Percentiles rank a stretch among this genome's conserved stretches.
Conservation (phyloP, 2,888 invertebrate genomes). For the Alentia gelatinosa region DNA sequence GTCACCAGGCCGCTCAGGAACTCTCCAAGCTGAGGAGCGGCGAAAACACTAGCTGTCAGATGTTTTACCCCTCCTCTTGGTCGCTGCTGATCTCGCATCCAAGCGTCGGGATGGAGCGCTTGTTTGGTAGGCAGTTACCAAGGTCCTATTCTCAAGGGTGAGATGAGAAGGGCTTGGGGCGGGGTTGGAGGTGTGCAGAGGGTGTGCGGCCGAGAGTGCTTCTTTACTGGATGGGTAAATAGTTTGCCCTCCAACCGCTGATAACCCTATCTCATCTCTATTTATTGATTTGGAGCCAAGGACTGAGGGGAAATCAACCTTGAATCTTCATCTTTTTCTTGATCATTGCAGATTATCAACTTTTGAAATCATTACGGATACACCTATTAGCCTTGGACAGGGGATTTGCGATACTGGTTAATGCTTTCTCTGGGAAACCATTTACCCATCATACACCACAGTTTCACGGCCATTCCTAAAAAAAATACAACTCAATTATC, state of each 20-base stretch:
- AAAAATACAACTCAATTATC: too few species aligned
- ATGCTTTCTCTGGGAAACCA: background rate
- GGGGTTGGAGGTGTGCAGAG: background rate
- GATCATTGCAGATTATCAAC: background rate
- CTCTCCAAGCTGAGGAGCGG: background rate
- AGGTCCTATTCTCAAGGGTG: background rate
- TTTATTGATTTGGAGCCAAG: background rate
- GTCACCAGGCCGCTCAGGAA: background rate
- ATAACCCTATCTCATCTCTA: background rate
- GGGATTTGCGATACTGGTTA: background rate
- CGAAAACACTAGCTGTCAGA: background rate
- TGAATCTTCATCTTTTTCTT: background rate
- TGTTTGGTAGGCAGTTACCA: background rate
- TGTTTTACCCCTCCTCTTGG: background rate
- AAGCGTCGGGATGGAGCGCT: background rate
- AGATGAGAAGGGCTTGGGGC: background rate
- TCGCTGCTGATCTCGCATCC: background rate
- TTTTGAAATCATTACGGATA: background rate
- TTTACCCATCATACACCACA: too few species aligned
- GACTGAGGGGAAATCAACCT: background rate
- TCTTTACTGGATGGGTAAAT: background rate
- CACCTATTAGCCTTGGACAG: background rate
- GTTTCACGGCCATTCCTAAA: too few species aligned
- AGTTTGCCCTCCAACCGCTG: background rate
- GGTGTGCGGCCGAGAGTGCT: background rate